phyloP scores from a whole-genome alignment of 2,888 invertebrate genomes.

The Pemphredon lugubris region DNA sequence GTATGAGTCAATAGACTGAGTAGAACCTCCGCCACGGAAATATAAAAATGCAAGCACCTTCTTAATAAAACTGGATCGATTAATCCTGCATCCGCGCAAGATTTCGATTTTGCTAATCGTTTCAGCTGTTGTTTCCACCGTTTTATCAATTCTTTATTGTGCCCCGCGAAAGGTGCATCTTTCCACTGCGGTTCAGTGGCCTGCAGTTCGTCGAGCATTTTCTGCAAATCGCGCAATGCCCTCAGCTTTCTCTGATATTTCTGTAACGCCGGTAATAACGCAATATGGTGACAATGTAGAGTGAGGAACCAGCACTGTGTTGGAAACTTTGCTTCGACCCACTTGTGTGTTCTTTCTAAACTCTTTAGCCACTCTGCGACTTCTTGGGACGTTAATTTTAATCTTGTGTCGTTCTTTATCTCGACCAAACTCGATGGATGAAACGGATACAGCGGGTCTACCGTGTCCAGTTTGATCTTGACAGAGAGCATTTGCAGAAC shows the following conservation, averaged over 20 bases:
- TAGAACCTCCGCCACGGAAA: constrained; percentile 91
- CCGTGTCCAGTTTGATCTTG: constrained; percentile 94
- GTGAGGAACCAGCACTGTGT: constrained; percentile 99
- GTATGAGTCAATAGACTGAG: constrained; percentile 85
- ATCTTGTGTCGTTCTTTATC: constrained; percentile 90
- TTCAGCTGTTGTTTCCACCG: constrained; percentile 95
- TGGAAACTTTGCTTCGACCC: constrained; percentile 94
- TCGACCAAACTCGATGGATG: constrained; percentile 89
- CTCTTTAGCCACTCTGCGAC: constrained; percentile 88
- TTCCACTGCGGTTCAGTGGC: constrained; percentile 92
- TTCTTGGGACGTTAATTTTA: constrained; percentile 92
- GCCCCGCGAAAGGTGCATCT: constrained; percentile 87
- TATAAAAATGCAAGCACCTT: constrained; percentile 93
- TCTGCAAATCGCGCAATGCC: constrained; percentile 92
- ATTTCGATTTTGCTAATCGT: constrained; percentile 88
- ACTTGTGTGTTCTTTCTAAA: constrained; percentile 85
- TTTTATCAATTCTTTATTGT: constrained; percentile 92
- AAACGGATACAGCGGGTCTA: constrained; percentile 94
- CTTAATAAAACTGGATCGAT: constrained; percentile 92
- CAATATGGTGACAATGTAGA: constrained; percentile 95
- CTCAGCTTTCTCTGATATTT: constrained; percentile 90
- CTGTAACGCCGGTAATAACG: constrained; percentile 93
- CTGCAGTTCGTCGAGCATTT: constrained; percentile 92
- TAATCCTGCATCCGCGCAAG: constrained; percentile 94
- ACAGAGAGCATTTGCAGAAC: constrained; percentile 94